Base-by-base conservation (phyloP, 2,113 vertebrate genomes). In the Serilophus lunatus region DNA sequence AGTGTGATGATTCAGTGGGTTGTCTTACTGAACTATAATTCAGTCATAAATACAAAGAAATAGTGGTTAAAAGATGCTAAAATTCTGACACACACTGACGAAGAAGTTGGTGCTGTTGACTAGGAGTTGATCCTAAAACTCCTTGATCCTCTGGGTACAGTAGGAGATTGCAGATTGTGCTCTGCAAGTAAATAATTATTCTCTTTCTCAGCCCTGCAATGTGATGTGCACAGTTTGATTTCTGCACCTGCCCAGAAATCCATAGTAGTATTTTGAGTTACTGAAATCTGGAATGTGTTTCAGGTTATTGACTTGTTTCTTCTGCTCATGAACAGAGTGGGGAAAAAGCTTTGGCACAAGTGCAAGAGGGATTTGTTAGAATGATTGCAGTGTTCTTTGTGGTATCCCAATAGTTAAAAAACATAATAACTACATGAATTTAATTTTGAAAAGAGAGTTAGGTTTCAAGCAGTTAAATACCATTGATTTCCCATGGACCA, bases 21-120 rank as follows among this genome's bases (percentile, higher is more conserved):
- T 44, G 2, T 68, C 80, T 84, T 86, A 85, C 66, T 93, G 87
- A 93, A 78, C 47, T 92, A 50, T 88, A 91, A 95, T 95, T 97
- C 80, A 71, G 86, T 90, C 95, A 74, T 87, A 97, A 95, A 96
- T 91, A 92, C 9, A 75, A 89, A 91, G 77, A 86, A 77, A 47
- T 5, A 1, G 31, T 74, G 36, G 93, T 97, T 92, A 92, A 93
- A 90, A 94, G 72, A 90, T 70, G 36, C 35, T 82, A 69, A 49
- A 79, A 63, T 38, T 95, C 56, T 96, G 92, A 74, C 69, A 53
- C 42, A 45, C 11, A 19, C 26, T 88, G 94, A 64, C 2, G 0
- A 89, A 93, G 36, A 54, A 93, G 44, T 74, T 90, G 80, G 75
- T 93, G 26, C 47, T 90, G 81, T 68, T 72, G 71, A 45, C 35